These are phyloP conservation scores for Siphlonurus alternatus DNA, from an alignment of 2,888 invertebrate species.

Conservation along the genomic window DNA sequence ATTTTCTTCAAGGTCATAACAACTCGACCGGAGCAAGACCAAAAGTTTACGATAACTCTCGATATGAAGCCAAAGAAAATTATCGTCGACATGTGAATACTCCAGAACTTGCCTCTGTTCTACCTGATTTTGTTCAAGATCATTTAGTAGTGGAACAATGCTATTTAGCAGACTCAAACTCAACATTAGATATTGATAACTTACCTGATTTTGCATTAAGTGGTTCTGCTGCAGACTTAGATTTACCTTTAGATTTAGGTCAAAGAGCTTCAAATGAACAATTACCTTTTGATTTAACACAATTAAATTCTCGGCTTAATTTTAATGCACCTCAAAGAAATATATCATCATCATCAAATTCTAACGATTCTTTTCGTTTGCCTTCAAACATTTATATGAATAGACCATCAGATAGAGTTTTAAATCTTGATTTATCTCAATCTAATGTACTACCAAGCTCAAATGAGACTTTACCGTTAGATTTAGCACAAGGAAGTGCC, in stretches of 20 bases:
- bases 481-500: not conserved
- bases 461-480: not conserved
- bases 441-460: no score
- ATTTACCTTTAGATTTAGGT: not conserved
- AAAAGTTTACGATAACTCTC: constrained; percentile 38
- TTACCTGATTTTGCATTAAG: constrained; percentile 43
- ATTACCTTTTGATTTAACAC: not conserved
- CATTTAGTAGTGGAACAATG: constrained; percentile 68
- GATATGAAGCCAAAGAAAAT: constrained; percentile 6
- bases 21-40: constrained; percentile 60
- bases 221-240: constrained; percentile 13
- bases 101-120: constrained; percentile 17
- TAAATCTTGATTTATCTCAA: not conserved
- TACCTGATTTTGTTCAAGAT: constrained; percentile 77
- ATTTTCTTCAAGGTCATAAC: constrained; percentile 56
- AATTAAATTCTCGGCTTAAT: not conserved
- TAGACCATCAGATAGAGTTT: not conserved
- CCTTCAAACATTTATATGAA: no score
- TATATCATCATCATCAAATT: no score
- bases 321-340: not conserved
- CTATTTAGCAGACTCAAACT: constrained; percentile 35
- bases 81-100: constrained; percentile 1
- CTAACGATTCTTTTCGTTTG: no score
- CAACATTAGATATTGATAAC: constrained; percentile 43
- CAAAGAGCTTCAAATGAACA: not conserved